phyloP scores from a whole-genome alignment of 2,888 invertebrate species.

The Artemia sp. region DNA sequence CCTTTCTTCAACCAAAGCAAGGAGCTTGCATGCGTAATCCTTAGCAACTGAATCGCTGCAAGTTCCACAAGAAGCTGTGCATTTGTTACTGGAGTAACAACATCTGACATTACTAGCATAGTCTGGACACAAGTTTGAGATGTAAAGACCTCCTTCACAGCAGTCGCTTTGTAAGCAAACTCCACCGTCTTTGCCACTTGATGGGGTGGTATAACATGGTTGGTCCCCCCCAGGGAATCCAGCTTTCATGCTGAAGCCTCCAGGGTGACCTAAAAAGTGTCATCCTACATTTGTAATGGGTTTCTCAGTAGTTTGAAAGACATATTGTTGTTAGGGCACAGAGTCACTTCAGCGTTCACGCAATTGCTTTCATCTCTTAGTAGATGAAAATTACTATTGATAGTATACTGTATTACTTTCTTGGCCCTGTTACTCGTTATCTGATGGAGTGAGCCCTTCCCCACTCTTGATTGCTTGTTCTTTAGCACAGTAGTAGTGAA shows the following conservation, averaged over 20 bases:
- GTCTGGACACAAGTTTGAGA: slow-evolving; percentile 22
- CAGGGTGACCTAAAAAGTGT: neutral
- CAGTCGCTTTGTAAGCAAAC: slow-evolving; percentile 23
- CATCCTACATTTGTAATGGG: no score
- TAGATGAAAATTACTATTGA: no score
- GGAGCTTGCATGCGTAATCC: slow-evolving; percentile 22
- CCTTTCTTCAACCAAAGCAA: slow-evolving; percentile 23
- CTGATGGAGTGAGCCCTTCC: no score
- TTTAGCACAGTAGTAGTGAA: no score
- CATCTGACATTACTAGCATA: slow-evolving; percentile 22
- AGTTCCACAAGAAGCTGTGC: slow-evolving; percentile 21
- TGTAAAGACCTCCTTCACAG: slow-evolving; percentile 22
- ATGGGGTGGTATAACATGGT: slow-evolving; percentile 21
- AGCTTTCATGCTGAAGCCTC: slow-evolving; percentile 3
- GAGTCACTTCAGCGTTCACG: no score
- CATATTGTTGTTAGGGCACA: no score
- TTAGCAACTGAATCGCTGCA: slow-evolving; percentile 22
- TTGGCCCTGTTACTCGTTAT: no score
- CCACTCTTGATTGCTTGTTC: no score
- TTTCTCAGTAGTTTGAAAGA: no score
- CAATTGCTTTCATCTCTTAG: no score
- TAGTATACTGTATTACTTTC: no score
- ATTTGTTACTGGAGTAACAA: slow-evolving; percentile 23
- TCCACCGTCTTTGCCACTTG: slow-evolving; percentile 22
- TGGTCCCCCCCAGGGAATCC: slow-evolving; percentile 21